Conservation (phyloP, 1,140 invertebrate species). For the Chelonus insularis region DNA sequence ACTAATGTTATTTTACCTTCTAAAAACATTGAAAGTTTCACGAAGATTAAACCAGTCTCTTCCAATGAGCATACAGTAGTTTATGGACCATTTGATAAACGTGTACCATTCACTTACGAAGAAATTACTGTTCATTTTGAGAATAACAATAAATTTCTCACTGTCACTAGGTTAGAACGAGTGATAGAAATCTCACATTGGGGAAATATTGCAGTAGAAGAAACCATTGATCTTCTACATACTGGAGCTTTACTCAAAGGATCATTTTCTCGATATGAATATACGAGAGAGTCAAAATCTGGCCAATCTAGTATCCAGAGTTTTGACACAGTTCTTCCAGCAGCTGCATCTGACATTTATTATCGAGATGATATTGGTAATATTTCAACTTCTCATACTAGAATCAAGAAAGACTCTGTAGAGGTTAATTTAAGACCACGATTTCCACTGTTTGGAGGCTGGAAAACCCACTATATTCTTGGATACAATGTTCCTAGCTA, state of each 20-base stretch:
- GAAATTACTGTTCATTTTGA: slow-evolving; percentile 89
- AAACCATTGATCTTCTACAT: slow-evolving; percentile 89
- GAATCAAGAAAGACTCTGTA: slow-evolving; percentile 84
- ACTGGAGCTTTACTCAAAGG: slow-evolving; percentile 92
- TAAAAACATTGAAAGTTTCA: slow-evolving; percentile 81
- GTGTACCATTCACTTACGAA: slow-evolving; percentile 64
- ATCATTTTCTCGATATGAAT: slow-evolving; percentile 95
- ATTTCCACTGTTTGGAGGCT: slow-evolving; percentile 98
- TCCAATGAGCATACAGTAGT: slow-evolving; percentile 77
- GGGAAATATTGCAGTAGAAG: slow-evolving; percentile 98
- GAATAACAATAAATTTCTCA: slow-evolving; percentile 95
- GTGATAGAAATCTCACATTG: slow-evolving; percentile 97
- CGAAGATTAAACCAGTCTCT: slow-evolving; percentile 82
- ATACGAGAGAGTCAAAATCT: slow-evolving; percentile 85
- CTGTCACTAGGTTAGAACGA: slow-evolving; percentile 82
- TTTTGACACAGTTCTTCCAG: slow-evolving; percentile 91
- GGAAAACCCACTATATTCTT: slow-evolving; percentile 96
- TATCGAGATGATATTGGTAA: slow-evolving; percentile 99
- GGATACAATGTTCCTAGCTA: slow-evolving; percentile 98
- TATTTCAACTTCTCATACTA: slow-evolving; percentile 96
- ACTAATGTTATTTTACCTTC: slow-evolving; percentile 79
- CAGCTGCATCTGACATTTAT: slow-evolving; percentile 88
- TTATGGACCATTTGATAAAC: slow-evolving; percentile 87
- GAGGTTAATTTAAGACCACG: slow-evolving; percentile 93
- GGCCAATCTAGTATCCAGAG: slow-evolving; percentile 86